phyloP scores from a whole-genome alignment of 2,113 vertebrate species.

The Carlito syrichta region DNA sequence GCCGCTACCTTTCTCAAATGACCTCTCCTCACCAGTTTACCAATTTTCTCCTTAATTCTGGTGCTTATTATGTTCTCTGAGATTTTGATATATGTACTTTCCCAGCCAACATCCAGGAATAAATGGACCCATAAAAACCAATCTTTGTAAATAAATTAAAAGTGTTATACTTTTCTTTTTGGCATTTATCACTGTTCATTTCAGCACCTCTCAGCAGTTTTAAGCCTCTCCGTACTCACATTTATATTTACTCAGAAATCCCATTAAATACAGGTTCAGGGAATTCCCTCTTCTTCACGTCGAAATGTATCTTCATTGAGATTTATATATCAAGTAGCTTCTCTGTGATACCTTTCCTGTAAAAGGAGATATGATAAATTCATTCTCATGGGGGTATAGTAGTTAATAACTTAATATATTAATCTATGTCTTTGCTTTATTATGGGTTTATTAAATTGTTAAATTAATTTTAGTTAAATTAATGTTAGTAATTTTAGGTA shows the following conservation, averaged over 20 bases:
- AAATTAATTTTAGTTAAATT: no score
- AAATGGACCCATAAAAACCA: background rate
- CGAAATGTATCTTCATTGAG: background rate
- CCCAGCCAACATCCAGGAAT: background rate
- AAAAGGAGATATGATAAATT: conserved; percentile 10
- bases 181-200: background rate
- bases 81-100: background rate
- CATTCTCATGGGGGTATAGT: background rate
- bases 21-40: background rate
- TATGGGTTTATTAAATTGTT: background rate
- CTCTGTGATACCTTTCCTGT: background rate
- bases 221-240: background rate
- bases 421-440: background rate
- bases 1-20: background rate
- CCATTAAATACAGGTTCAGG: background rate
- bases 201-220: background rate
- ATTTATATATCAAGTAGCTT: background rate
- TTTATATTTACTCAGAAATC: background rate
- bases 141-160: background rate
- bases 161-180: background rate
- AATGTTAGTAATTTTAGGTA: background rate
- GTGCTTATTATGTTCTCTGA: background rate
- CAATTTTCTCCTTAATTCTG: background rate
- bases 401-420: background rate
- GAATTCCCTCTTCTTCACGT: background rate